These are phyloP conservation scores for Aspidiotus destructor DNA, from an alignment of 2,888 invertebrate genomes.

Conservation along the genomic window DNA sequence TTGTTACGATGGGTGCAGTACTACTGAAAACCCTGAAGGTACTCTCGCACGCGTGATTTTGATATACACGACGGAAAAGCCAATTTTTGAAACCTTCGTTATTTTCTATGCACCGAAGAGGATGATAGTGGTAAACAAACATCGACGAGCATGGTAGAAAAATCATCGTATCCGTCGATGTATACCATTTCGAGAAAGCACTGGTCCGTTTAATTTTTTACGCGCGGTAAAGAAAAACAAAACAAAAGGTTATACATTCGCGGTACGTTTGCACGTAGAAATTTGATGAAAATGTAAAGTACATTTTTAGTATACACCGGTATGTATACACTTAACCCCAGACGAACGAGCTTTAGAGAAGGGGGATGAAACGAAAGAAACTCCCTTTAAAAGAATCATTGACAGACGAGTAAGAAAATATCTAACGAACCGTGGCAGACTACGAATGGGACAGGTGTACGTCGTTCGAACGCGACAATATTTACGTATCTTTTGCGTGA, in stretches of 20 bases:
- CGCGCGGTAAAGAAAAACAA: not conserved
- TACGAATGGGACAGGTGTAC: too few species aligned
- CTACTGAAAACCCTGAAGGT: too few species aligned
- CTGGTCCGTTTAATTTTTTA: conserved; percentile 1
- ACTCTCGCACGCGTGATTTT: not conserved
- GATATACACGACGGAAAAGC: conserved; percentile 1
- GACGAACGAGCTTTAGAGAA: too few species aligned
- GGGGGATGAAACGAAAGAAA: too few species aligned
- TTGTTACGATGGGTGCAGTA: too few species aligned
- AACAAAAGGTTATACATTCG: too few species aligned
- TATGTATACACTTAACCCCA: not conserved
- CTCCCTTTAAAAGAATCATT: too few species aligned
- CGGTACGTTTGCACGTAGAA: not conserved
- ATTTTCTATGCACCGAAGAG: not conserved
- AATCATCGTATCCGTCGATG: too few species aligned
- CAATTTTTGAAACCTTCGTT: not conserved
- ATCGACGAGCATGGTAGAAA: not conserved
- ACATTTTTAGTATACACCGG: not conserved
- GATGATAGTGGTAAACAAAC: not conserved
- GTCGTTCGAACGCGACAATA: too few species aligned
- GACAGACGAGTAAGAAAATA: too few species aligned
- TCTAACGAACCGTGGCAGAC: too few species aligned
- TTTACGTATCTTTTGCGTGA: too few species aligned
- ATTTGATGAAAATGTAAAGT: conserved; percentile 4
- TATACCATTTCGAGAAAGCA: not conserved